These are phyloP conservation scores for Leptinotarsa undecemlineata DNA, from an alignment of 1,140 invertebrate genomes.

Conservation along the genomic window DNA sequence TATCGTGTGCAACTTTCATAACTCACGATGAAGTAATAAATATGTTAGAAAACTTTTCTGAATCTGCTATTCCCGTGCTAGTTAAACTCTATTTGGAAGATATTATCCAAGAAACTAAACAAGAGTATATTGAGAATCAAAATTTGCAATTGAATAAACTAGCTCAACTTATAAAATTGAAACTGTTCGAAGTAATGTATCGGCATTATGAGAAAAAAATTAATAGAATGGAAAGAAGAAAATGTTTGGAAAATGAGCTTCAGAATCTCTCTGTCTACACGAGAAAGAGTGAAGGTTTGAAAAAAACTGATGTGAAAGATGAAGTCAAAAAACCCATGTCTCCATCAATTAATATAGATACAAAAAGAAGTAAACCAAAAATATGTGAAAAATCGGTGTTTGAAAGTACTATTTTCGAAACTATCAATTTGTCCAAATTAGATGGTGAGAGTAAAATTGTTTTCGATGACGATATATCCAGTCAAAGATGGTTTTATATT, in stretches of 20 bases:
- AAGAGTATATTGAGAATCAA: background rate
- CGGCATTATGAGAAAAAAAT: constrained; percentile 26
- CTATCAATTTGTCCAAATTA: constrained; percentile 18
- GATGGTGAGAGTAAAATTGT: constrained; percentile 19
- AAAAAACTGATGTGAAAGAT: background rate
- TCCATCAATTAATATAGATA: constrained; percentile 18
- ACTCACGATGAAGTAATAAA: constrained; percentile 29
- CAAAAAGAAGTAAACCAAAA: constrained; percentile 16
- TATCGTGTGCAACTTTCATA: constrained; percentile 35
- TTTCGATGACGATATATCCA: constrained; percentile 36
- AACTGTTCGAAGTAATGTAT: constrained; percentile 36
- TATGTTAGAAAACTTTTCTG: constrained; percentile 13
- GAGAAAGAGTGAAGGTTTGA: background rate
- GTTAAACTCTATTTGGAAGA: constrained; percentile 22
- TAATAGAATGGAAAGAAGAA: constrained; percentile 24
- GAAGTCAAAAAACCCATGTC: background rate
- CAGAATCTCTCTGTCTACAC: constrained; percentile 29
- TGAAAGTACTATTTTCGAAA: background rate
- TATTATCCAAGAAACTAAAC: constrained; percentile 23
- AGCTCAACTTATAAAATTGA: constrained; percentile 33
- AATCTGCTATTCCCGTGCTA: constrained; percentile 25
- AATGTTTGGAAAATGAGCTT: constrained; percentile 24
- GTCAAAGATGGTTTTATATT: constrained; percentile 34
- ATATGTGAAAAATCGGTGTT: constrained; percentile 9
- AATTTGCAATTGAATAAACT: background rate